A percentile compares a stretch with the other conserved stretches of the same genome.
Conservation (phyloP, 2,113 vertebrate genomes). For the Lanius ludovicianus region DNA sequence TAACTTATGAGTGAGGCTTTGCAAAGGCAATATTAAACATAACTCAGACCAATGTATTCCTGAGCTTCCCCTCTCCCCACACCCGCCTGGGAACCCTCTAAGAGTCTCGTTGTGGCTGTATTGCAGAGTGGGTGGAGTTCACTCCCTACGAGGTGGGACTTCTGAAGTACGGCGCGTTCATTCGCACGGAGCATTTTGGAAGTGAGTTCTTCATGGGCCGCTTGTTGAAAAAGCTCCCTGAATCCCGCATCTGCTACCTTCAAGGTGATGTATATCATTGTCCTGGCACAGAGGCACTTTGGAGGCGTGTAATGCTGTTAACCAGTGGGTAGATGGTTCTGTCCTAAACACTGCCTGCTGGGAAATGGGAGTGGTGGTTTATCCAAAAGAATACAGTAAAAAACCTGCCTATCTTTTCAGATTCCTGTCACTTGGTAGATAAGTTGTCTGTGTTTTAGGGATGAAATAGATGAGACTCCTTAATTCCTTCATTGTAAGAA, state of each 20-base stretch:
- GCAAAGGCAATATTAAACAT: neutral
- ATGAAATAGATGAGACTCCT: neutral
- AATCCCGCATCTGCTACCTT: constrained; percentile 76
- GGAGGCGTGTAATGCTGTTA: neutral
- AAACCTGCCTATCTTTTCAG: neutral
- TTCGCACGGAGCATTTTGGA: constrained; percentile 70
- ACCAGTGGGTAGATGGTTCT: neutral
- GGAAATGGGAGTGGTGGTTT: neutral
- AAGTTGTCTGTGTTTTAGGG: neutral
- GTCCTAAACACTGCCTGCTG: neutral
- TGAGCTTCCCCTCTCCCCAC: neutral
- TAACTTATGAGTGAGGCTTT: neutral
- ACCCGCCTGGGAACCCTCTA: neutral
- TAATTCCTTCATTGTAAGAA: neutral
- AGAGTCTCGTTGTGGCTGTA: neutral
- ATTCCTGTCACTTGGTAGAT: neutral
- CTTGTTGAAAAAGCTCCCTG: constrained; percentile 58
- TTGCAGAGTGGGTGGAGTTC: constrained; percentile 82
- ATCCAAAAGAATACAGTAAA: neutral
- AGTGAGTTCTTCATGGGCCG: constrained; percentile 80
- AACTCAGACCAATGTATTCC: neutral
- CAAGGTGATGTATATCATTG: constrained; percentile 57
- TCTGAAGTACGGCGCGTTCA: constrained; percentile 71
- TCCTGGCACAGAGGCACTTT: neutral
- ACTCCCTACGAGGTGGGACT: constrained; percentile 77